Evolutionary conservation across 2,888 invertebrate species (phyloP), one percentile per base, ranked within the genome.

Genomic region (Polymixis flavicincta): DNA sequence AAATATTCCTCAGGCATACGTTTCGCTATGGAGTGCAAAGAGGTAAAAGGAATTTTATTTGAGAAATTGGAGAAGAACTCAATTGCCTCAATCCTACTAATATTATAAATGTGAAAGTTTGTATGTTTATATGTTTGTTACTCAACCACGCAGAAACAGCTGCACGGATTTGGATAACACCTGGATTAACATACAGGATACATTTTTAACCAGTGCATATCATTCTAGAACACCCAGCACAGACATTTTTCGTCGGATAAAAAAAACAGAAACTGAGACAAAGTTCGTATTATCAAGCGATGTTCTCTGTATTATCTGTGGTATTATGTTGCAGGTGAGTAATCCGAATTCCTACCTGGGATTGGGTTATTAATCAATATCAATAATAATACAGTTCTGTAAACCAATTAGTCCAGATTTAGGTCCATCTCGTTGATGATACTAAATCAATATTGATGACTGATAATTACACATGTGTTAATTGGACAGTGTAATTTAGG

Each of bases 361-460:
- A 45, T 14, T 48, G n/a, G n/a, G 32, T 48, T 45, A 60, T 54
- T 69, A 73, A 79, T 69, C 65, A 45, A 13, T 32, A 55, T 28
- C 54, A 60, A 71, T 72, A 67, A 78, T 37, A 64, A 72, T 22
- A 52, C 37, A 61, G 37, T 54, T 52, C 55, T 64, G 19, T 84
- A 76, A 68, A 68, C 71, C 78, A 84, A 86, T 86, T 76, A 84
- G 65, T 72, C 63, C 50, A 60, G 67, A 78, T 78, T 74, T 68
- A 70, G 55, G 61, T 60, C 28, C n/a, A 84, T 69, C 78, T 71
- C 54, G 54, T 55, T 74, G 82, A 78, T 76, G 71, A 74, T 66
- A 22, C 67, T 81, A 65, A 63, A 68, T 72, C 70, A 84, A 81
- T 84, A 84, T 76, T 78, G 68, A 84, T 78, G 70, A 71, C 72